Conservation (phyloP, 2,888 invertebrate genomes). For the Bellardia pandia region DNA sequence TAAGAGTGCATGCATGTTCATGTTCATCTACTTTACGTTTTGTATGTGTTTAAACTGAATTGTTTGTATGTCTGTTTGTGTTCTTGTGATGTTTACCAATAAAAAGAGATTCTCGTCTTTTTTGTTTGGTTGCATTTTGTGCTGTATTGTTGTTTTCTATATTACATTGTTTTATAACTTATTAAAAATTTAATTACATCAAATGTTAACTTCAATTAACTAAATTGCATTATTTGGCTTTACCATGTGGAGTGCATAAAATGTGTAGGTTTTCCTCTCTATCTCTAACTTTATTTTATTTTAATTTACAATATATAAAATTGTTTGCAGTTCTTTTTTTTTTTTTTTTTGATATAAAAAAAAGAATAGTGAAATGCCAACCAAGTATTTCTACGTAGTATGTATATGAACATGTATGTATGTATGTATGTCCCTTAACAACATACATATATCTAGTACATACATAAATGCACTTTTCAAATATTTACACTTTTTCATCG, state of each 20-base stretch:
- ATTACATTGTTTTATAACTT: slow-evolving; percentile 51
- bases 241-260: background rate
- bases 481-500: slow-evolving; percentile 31
- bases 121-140: slow-evolving; percentile 11
- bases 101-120: background rate
- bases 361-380: background rate
- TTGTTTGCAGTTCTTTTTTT: slow-evolving; percentile 15
- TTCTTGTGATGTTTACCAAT: slow-evolving; percentile 10
- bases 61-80: background rate
- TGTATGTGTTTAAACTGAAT: background rate
- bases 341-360: background rate
- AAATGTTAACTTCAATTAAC: slow-evolving; percentile 75
- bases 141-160: slow-evolving; percentile 25
- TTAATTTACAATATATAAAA: background rate
- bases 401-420: no score
- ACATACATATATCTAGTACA: background rate
- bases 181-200: slow-evolving; percentile 70
- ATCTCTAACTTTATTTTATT: slow-evolving; percentile 17
- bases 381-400: background rate
- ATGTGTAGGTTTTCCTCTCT: background rate
- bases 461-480: background rate
- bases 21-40: background rate
- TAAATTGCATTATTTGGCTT: slow-evolving; percentile 70
- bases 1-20: background rate
- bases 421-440: no score